Conservation (phyloP, 2,797 vertebrate genomes). For the Sebastes flavidus region DNA sequence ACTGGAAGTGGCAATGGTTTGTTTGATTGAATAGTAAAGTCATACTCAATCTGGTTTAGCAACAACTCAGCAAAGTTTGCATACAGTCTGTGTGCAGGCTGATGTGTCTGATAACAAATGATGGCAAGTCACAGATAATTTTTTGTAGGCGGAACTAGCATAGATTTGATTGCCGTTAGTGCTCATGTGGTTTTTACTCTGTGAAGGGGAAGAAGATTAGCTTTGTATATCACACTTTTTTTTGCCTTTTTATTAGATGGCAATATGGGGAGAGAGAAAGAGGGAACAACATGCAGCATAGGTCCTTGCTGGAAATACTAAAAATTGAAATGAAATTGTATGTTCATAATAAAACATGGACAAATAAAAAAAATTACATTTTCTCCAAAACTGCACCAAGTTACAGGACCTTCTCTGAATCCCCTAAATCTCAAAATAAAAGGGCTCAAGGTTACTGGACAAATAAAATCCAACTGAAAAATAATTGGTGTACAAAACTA, state of each 20-base stretch:
- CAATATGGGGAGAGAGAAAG: not conserved
- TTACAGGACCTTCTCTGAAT: accelerated
- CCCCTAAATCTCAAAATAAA: too few species aligned
- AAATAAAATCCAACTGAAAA: too few species aligned
- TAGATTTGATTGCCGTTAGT: not conserved
- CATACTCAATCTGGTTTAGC: not conserved
- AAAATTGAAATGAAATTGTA: too few species aligned
- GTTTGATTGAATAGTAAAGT: not conserved
- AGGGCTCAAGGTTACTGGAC: too few species aligned
- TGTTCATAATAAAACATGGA: too few species aligned
- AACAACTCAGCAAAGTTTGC: not conserved
- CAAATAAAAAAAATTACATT: not conserved
- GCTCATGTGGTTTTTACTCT: not conserved
- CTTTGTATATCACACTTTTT: not conserved
- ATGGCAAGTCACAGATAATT: not conserved
- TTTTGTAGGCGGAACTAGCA: not conserved
- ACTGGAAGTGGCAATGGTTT: not conserved
- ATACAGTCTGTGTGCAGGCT: too few species aligned
- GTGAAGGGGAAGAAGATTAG: not conserved
- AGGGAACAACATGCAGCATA: not conserved
- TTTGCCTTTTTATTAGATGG: not conserved
- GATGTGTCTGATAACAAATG: not conserved
- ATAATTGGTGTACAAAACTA: too few species aligned
- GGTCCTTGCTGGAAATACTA: too few species aligned
- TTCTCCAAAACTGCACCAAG: too few species aligned